Evolutionary conservation across 2,797 vertebrate species (phyloP).

Genomic region (Darevskia mixta): DNA sequence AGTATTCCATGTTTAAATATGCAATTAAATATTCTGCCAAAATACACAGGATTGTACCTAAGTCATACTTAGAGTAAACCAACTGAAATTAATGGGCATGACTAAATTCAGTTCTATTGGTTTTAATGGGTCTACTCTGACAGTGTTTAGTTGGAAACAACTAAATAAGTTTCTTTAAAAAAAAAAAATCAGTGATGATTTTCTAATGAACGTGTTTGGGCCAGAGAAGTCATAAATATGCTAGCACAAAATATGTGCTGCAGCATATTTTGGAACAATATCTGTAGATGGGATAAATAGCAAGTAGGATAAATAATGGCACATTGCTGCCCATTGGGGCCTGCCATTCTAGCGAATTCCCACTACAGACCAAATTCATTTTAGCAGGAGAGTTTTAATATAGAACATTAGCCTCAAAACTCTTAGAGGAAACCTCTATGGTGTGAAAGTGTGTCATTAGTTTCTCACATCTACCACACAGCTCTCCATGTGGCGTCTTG

Average conservation of each 20-base stretch:
- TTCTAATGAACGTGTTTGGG: background rate
- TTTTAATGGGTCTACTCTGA: too few species aligned
- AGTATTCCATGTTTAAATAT: background rate
- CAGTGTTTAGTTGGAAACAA: background rate
- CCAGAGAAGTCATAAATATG: background rate
- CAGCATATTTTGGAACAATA: background rate
- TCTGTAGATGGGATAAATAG: background rate
- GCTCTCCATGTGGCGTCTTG: background rate
- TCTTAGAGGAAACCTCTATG: background rate
- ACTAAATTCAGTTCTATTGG: background rate
- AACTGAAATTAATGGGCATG: background rate
- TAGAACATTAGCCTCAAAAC: background rate
- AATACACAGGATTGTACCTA: too few species aligned
- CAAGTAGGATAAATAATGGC: background rate
- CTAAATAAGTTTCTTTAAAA: background rate
- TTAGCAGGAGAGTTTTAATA: conserved; percentile 11
- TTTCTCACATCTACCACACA: conserved; percentile 16
- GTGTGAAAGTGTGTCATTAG: conserved; percentile 33
- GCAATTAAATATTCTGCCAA: background rate
- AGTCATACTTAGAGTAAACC: background rate
- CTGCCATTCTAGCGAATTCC: background rate
- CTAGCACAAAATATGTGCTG: background rate
- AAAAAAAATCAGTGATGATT: background rate
- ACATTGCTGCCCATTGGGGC: background rate
- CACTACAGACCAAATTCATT: background rate